These are phyloP conservation scores for Staurois parvus DNA, from an alignment of 2,797 vertebrate genomes.

Conservation along the genomic window DNA sequence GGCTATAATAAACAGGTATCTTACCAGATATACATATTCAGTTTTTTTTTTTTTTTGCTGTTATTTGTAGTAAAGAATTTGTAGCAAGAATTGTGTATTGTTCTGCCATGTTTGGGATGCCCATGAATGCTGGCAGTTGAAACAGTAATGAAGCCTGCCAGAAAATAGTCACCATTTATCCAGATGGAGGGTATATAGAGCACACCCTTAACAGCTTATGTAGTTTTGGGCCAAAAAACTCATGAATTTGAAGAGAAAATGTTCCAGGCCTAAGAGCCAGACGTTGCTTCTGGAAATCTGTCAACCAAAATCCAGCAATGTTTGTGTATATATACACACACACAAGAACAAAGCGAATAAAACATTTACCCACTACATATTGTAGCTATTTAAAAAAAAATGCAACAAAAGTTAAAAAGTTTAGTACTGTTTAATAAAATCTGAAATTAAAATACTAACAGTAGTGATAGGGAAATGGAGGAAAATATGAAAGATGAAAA, in stretches of 20 bases:
- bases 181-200: slow-evolving; percentile 24
- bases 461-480: background rate
- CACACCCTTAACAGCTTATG: slow-evolving; percentile 42
- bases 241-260: slow-evolving; percentile 25
- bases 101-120: slow-evolving; percentile 32
- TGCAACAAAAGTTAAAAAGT: background rate
- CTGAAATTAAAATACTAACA: background rate
- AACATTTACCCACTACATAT: background rate
- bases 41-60: background rate
- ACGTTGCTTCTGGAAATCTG: slow-evolving; percentile 24
- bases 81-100: background rate
- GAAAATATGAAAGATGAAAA: slow-evolving; percentile 13
- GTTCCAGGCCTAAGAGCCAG: slow-evolving; percentile 36
- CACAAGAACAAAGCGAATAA: slow-evolving; percentile 8
- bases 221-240: slow-evolving; percentile 39
- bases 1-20: background rate
- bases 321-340: slow-evolving; percentile 3
- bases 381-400: background rate
- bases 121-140: slow-evolving; percentile 24
- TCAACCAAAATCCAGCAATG: slow-evolving; percentile 22
- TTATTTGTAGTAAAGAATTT: background rate
- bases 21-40: background rate
- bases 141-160: slow-evolving; percentile 23
- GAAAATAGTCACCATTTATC: slow-evolving; percentile 23
- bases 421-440: background rate